A percentile compares a stretch with the other conserved stretches of the same genome.
phyloP scores from a whole-genome alignment of 1,140 invertebrate species.

The Hyposmocoma kahamanoa region DNA sequence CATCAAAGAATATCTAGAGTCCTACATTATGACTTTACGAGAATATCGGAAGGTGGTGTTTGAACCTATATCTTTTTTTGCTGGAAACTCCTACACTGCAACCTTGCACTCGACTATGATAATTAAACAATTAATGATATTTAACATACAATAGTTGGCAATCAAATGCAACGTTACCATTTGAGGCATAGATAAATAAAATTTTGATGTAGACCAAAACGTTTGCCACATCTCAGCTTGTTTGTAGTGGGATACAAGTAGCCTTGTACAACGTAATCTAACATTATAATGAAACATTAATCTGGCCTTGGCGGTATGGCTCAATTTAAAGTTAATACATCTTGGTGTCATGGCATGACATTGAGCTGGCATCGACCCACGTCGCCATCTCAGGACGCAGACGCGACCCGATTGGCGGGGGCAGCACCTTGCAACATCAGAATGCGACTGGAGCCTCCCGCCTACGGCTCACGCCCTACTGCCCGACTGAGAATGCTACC shows the following conservation, averaged over 20 bases:
- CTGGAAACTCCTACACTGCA: no score
- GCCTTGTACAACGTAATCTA: no score
- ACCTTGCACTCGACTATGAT: no score
- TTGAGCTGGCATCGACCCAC: slow-evolving; percentile 13
- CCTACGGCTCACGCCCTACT: slow-evolving; percentile 39
- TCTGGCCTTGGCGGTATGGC: background rate
- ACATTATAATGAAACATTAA: no score
- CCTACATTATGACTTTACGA: no score
- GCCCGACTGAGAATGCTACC: slow-evolving; percentile 35
- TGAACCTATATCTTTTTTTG: no score
- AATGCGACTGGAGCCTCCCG: slow-evolving; percentile 44
- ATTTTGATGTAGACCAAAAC: no score
- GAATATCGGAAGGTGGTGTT: no score
- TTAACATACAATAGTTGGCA: slow-evolving; percentile 40
- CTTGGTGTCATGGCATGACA: slow-evolving; percentile 11
- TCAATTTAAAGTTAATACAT: slow-evolving; percentile 1
- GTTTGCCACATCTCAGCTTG: no score
- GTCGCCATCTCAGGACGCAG: background rate
- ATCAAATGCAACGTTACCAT: slow-evolving; percentile 18
- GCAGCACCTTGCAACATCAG: slow-evolving; percentile 38
- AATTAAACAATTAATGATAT: no score
- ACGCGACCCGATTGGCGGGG: background rate
- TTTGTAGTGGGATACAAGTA: no score
- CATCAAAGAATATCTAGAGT: no score
- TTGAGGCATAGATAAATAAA: slow-evolving; percentile 12